Evolutionary conservation across 2,888 invertebrate species (phyloP).

Genomic region (Trachelus iudaicus): DNA sequence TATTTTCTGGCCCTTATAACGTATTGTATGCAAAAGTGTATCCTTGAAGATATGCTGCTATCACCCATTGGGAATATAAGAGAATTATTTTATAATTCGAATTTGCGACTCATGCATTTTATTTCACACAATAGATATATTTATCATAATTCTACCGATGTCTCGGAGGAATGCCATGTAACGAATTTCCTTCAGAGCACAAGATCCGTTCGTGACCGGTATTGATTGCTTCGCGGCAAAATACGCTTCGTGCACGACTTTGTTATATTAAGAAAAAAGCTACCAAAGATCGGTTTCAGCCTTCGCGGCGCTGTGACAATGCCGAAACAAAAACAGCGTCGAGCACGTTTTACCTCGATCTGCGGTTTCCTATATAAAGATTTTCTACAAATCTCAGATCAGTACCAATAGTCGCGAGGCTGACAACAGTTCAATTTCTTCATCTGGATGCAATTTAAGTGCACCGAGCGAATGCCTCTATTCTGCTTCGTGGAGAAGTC

Average conservation of each 20-base stretch:
- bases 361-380: slow-evolving; percentile 2
- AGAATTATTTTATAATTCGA: not conserved
- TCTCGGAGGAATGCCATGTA: not conserved
- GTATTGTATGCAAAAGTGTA: not conserved
- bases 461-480: slow-evolving; percentile 13
- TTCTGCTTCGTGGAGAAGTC: slow-evolving; percentile 14
- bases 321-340: slow-evolving; percentile 4
- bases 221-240: not conserved
- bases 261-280: not conserved
- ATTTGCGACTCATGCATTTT: not conserved
- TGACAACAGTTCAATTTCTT: not conserved
- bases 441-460: slow-evolving; percentile 2
- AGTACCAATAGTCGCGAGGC: not conserved
- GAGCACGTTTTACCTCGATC: slow-evolving; percentile 5
- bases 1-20: not conserved
- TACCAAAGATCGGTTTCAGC: slow-evolving; percentile 2
- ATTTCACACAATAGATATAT: not conserved
- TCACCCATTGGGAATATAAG: not conserved
- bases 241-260: not conserved
- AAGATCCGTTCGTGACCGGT: not conserved
- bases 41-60: not conserved
- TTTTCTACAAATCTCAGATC: not conserved
- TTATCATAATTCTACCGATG: not conserved
- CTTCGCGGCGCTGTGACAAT: not conserved
- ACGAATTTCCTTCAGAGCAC: not conserved